Conservation (phyloP, 2,888 invertebrate genomes). For the Drosophila anomalata region DNA sequence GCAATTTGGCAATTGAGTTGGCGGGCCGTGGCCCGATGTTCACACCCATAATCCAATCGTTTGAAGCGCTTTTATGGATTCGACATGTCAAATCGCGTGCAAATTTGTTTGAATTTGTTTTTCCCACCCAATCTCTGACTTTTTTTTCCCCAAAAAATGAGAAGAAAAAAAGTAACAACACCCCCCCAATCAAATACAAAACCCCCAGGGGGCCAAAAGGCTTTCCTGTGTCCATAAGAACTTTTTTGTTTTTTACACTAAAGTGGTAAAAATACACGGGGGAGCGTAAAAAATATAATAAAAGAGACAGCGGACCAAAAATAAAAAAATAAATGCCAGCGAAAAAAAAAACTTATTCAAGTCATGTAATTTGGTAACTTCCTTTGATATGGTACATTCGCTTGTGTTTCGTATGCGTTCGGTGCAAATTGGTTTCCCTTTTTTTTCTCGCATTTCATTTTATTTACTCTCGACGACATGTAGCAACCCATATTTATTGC, state of each 20-base stretch:
- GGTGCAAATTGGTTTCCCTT: slow-evolving; percentile 43
- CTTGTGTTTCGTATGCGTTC: slow-evolving; percentile 49
- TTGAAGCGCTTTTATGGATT: slow-evolving; percentile 68
- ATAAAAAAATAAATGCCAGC: slow-evolving; percentile 23
- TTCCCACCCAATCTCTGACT: slow-evolving; percentile 21
- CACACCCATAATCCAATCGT: slow-evolving; percentile 71
- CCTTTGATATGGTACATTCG: slow-evolving; percentile 49
- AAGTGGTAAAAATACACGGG: slow-evolving; percentile 38
- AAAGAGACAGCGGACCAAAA: slow-evolving; percentile 10
- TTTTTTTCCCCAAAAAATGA: neutral
- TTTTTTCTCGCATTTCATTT: slow-evolving; percentile 27
- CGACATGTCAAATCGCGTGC: slow-evolving; percentile 71
- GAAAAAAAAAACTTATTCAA: slow-evolving; percentile 36
- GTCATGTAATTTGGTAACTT: slow-evolving; percentile 58
- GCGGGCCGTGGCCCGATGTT: slow-evolving; percentile 39
- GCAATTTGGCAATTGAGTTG: slow-evolving; percentile 55
- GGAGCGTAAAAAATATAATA: slow-evolving; percentile 24
- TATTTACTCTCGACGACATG: slow-evolving; percentile 42
- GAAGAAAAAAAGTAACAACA: too few relatives aligned
- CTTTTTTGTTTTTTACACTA: slow-evolving; percentile 30
- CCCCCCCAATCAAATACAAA: slow-evolving; percentile 30
- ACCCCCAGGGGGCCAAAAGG: slow-evolving; percentile 30
- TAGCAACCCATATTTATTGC: slow-evolving; percentile 58
- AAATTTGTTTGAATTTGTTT: slow-evolving; percentile 70
- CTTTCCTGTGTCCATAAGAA: slow-evolving; percentile 44